These are phyloP conservation scores for Eublepharis macularius DNA, from an alignment of 2,113 vertebrate genomes.

Conservation along the genomic window DNA sequence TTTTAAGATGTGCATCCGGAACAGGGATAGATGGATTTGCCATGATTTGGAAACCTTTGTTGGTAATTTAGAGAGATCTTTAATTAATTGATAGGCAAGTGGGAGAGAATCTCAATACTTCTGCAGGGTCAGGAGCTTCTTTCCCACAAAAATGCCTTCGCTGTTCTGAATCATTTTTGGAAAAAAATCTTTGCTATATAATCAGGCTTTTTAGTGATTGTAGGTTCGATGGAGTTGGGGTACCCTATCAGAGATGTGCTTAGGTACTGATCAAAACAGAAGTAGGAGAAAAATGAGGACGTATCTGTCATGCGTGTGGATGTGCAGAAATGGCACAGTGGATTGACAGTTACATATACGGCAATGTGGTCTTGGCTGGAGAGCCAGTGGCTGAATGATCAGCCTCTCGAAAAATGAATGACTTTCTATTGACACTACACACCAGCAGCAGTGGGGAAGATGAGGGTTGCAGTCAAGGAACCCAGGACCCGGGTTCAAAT, in stretches of 20 bases:
- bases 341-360: not conserved
- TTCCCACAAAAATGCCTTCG: conserved; percentile 6
- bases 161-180: not conserved
- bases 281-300: not conserved
- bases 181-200: not conserved
- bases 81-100: conserved; percentile 11
- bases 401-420: not conserved
- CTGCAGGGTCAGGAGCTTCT: conserved; percentile 18
- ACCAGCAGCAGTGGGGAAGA: not conserved
- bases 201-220: not conserved
- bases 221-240: not conserved
- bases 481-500: not conserved
- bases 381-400: not conserved
- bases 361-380: not conserved
- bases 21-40: conserved; percentile 21
- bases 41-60: conserved; percentile 3
- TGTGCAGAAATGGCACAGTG: too few species aligned
- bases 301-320: not conserved
- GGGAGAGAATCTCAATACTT: conserved; percentile 14
- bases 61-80: not conserved
- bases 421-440: not conserved
- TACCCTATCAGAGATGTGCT: conserved; percentile 33
- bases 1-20: conserved; percentile 29
- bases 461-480: not conserved
- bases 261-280: conserved; percentile 58